These are phyloP conservation scores for Nebria salina DNA, from an alignment of 2,888 invertebrate species.

Conservation along the genomic window DNA sequence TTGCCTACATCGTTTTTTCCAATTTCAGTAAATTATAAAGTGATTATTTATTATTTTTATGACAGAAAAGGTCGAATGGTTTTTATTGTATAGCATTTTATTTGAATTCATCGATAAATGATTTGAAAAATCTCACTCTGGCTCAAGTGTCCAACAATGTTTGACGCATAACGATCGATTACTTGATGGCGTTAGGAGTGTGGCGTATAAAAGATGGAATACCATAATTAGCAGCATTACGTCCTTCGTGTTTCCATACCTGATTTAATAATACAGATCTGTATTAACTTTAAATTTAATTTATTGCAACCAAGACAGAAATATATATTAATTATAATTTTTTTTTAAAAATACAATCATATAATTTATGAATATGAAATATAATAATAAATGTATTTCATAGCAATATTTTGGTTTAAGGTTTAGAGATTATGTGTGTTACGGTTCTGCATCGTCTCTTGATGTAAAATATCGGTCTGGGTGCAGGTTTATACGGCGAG, in stretches of 20 bases:
- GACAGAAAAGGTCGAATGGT: slow-evolving; percentile 38
- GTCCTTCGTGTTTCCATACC: neutral
- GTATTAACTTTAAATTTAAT: neutral
- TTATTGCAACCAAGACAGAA: too few relatives aligned
- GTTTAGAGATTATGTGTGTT: neutral
- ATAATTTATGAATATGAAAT: neutral
- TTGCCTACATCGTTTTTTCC: neutral
- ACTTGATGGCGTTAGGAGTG: neutral
- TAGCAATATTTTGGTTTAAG: neutral
- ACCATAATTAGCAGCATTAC: neutral
- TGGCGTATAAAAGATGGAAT: neutral
- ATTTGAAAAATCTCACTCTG: neutral
- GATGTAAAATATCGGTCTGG: neutral
- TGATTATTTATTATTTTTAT: slow-evolving; percentile 38
- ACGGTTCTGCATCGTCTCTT: neutral
- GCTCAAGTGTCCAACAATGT: neutral
- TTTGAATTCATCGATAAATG: neutral
- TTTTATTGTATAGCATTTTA: neutral
- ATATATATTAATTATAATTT: too few relatives aligned
- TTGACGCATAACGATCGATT: neutral
- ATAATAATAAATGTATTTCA: neutral
- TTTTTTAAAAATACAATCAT: too few relatives aligned
- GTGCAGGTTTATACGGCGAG: neutral
- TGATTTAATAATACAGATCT: neutral
- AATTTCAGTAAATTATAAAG: slow-evolving; percentile 36